Evolutionary conservation across 2,888 invertebrate species (phyloP).

Genomic region (Latrodectus hesperus): DNA sequence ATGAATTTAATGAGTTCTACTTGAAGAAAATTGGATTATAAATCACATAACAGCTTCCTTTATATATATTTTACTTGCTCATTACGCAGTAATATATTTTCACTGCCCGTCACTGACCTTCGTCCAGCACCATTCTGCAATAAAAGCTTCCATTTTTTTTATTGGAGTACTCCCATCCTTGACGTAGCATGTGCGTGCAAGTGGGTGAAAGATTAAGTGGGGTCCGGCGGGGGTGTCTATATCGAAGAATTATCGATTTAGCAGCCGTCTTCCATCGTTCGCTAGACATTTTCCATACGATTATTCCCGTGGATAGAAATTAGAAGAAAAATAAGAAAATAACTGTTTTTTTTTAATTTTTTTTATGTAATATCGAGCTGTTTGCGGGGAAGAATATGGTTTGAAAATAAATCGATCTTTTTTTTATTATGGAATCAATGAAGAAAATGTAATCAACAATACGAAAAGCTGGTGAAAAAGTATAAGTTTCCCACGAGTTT

Average conservation of each 20-base stretch:
- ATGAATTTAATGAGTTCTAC: no score
- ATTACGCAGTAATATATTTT: not conserved
- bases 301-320: constrained; percentile 47
- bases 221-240: constrained; percentile 14
- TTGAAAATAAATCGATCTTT: constrained; percentile 50
- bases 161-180: not conserved
- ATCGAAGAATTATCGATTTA: constrained; percentile 60
- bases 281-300: constrained; percentile 36
- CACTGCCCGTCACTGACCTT: not conserved
- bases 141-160: constrained; percentile 14
- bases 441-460: not conserved
- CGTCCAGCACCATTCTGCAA: constrained; percentile 11
- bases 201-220: constrained; percentile 60
- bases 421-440: not conserved
- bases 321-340: not conserved
- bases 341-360: not conserved
- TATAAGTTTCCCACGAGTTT: no score
- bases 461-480: not conserved
- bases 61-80: not conserved
- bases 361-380: constrained; percentile 51
- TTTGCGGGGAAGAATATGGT: constrained; percentile 1
- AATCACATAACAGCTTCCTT: not conserved
- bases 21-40: no score
- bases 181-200: constrained; percentile 35
- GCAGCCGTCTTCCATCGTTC: constrained; percentile 13